Percentiles rank a stretch among this genome's conserved stretches.
Conservation (phyloP, 1,140 invertebrate genomes). For the Archegozetes longisetosus region DNA sequence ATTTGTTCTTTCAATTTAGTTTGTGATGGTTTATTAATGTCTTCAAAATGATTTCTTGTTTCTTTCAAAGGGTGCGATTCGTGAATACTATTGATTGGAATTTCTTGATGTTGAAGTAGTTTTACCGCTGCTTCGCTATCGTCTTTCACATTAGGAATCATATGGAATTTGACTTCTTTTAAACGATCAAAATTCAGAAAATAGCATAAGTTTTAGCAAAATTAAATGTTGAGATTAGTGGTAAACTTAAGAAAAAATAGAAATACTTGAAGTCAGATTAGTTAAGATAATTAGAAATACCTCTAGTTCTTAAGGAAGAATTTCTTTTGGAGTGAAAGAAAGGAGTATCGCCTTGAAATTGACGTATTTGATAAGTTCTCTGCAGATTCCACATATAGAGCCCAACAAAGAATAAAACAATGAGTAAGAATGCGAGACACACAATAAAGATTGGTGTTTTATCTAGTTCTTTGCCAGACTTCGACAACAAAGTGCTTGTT, state of each 20-base stretch:
- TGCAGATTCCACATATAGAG: constrained; percentile 18
- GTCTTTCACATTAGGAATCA: neutral
- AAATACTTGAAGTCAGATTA: too few relatives aligned
- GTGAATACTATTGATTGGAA: neutral
- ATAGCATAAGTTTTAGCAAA: too few relatives aligned
- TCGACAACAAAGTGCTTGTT: neutral
- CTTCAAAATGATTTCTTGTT: neutral
- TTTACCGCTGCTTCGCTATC: neutral
- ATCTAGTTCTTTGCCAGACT: neutral
- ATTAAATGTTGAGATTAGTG: too few relatives aligned
- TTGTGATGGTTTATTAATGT: neutral
- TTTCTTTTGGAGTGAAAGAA: constrained; percentile 17
- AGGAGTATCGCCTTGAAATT: constrained; percentile 18
- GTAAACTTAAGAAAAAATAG: too few relatives aligned
- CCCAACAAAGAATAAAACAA: constrained; percentile 13
- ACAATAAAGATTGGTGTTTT: neutral
- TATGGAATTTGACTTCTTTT: neutral
- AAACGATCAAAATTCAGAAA: neutral
- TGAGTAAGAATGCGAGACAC: constrained; percentile 13
- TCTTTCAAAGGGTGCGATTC: neutral
- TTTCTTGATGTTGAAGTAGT: neutral
- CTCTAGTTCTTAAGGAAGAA: neutral
- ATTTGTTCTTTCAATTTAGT: neutral
- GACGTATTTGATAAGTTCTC: constrained; percentile 4
- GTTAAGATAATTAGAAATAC: too few relatives aligned